Conservation (phyloP, 2,113 vertebrate genomes). For the Scolopax mira region DNA sequence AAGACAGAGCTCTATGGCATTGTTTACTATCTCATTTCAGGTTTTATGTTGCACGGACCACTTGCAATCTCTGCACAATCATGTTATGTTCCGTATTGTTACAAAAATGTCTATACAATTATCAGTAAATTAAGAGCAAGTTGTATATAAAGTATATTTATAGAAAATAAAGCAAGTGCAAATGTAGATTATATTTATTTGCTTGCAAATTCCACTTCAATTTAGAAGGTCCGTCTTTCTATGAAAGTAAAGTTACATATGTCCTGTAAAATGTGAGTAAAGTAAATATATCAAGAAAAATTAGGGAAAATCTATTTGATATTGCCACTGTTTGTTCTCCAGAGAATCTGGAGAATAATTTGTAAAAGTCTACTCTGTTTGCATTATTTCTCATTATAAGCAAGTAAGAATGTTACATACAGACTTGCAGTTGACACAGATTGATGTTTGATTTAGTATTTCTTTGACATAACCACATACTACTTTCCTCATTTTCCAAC, state of each 20-base stretch:
- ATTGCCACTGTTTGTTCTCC: background rate
- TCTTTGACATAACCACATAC: background rate
- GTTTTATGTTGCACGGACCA: background rate
- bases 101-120: background rate
- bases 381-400: background rate
- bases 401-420: background rate
- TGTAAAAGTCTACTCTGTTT: background rate
- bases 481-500: background rate
- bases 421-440: background rate
- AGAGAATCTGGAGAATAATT: background rate
- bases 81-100: background rate
- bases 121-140: background rate
- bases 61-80: background rate
- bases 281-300: background rate
- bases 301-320: background rate
- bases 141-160: background rate
- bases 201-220: background rate
- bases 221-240: background rate
- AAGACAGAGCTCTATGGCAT: background rate
- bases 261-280: background rate
- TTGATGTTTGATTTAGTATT: background rate
- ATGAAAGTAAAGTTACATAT: background rate
- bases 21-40: background rate
- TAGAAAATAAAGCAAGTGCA: background rate
- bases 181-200: background rate